These are phyloP conservation scores for Globia sparganii DNA, from an alignment of 2,888 invertebrate species.

Conservation along the genomic window DNA sequence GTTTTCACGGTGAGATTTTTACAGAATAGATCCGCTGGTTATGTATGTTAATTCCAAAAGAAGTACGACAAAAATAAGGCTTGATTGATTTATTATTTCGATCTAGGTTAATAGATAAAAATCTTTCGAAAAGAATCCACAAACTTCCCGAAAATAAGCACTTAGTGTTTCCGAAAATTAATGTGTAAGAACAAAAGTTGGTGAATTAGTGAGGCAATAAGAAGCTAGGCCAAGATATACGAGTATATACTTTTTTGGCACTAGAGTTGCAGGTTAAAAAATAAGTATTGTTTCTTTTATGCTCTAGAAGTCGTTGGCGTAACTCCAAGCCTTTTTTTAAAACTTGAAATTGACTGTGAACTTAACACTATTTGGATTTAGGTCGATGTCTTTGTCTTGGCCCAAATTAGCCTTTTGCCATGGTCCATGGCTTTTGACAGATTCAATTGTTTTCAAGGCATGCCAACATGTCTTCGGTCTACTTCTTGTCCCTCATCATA, in stretches of 20 bases:
- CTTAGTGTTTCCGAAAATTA: conserved; percentile 71
- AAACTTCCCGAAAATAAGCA: conserved; percentile 64
- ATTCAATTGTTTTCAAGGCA: conserved; percentile 41
- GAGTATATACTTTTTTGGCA: conserved; percentile 69
- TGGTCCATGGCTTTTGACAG: conserved; percentile 31
- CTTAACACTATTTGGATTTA: conserved; percentile 35
- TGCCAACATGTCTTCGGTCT: conserved; percentile 41
- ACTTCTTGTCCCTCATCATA: conserved; percentile 27
- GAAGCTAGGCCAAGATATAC: conserved; percentile 60
- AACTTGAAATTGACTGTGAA: conserved; percentile 39
- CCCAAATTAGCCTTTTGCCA: conserved; percentile 29
- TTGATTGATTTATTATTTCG: conserved; percentile 52
- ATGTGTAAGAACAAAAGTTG: conserved; percentile 70
- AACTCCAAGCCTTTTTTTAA: conserved; percentile 32
- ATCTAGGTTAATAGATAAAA: conserved; percentile 51
- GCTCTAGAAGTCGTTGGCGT: conserved; percentile 51
- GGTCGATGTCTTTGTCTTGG: conserved; percentile 30
- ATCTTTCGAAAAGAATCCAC: conserved; percentile 35
- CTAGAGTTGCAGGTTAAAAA: conserved; percentile 57
- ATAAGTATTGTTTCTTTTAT: conserved; percentile 54
- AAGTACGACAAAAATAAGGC: background rate
- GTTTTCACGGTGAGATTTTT: background rate
- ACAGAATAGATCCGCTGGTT: background rate
- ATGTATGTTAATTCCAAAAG: background rate
- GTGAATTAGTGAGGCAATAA: conserved; percentile 73